Evolutionary conservation across 2,113 vertebrate genomes (phyloP).

Genomic region (Dinomys branickii): DNA sequence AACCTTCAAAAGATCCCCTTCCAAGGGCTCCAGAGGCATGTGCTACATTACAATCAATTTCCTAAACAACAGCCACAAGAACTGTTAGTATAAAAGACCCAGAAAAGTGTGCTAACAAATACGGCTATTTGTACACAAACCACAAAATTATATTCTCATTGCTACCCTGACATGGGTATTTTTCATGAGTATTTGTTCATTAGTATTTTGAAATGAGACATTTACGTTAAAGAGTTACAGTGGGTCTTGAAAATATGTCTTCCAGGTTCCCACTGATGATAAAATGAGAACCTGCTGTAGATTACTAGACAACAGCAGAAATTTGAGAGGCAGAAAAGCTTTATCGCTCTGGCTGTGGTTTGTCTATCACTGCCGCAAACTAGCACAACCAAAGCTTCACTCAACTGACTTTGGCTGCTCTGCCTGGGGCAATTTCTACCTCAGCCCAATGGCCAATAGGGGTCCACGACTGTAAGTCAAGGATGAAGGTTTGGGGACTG

Average conservation of each 20-base stretch:
- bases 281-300: background rate
- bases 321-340: background rate
- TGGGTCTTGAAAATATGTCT: background rate
- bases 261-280: background rate
- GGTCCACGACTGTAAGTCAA: background rate
- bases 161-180: background rate
- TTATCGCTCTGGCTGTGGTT: background rate
- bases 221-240: background rate
- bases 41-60: background rate
- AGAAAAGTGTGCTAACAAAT: background rate
- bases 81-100: background rate
- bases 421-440: background rate
- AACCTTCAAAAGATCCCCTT: background rate
- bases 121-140: fast-evolving
- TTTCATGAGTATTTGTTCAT: background rate
- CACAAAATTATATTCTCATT: background rate
- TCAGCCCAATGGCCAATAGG: fast-evolving
- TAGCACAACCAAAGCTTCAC: background rate
- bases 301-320: background rate
- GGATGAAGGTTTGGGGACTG: background rate
- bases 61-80: background rate
- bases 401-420: fast-evolving
- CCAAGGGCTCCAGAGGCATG: background rate
- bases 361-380: background rate
- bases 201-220: background rate